A percentile compares a stretch with the other conserved stretches of the same genome.
These are phyloP conservation scores for Drosophila robusta DNA, from an alignment of 2,888 invertebrate species.

Conservation along the genomic window DNA sequence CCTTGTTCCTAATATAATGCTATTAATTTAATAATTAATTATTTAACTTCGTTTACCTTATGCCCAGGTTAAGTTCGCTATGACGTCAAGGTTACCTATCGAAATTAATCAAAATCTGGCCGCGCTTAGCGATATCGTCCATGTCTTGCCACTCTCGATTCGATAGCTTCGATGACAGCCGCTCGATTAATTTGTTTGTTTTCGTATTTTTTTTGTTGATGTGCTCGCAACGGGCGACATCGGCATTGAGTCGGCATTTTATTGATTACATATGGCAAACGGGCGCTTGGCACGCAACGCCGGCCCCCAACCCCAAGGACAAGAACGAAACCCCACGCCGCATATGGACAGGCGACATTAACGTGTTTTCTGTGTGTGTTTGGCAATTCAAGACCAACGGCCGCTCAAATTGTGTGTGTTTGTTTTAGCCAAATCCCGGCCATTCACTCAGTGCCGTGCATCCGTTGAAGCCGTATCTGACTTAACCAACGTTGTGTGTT, in stretches of 20 bases:
- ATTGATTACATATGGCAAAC: slow-evolving; percentile 67
- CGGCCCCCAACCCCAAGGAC: slow-evolving; percentile 75
- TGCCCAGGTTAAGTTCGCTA: not conserved
- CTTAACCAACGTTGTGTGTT: slow-evolving; percentile 19
- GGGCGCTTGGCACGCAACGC: slow-evolving; percentile 66
- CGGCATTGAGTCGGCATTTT: slow-evolving; percentile 60
- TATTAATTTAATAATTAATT: too few relatives aligned
- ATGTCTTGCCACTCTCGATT: not conserved
- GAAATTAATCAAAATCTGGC: not conserved
- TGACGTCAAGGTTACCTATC: slow-evolving; percentile 10
- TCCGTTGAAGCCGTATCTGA: slow-evolving; percentile 30
- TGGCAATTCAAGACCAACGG: slow-evolving; percentile 65
- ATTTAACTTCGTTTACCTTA: not conserved
- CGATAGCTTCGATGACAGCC: slow-evolving; percentile 35
- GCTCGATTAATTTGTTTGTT: slow-evolving; percentile 24
- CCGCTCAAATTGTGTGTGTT: slow-evolving; percentile 34
- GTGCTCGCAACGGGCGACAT: slow-evolving; percentile 17
- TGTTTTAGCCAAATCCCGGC: slow-evolving; percentile 34
- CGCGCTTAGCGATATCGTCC: not conserved
- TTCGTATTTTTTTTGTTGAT: slow-evolving; percentile 14
- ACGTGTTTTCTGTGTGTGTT: slow-evolving; percentile 28
- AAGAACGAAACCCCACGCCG: slow-evolving; percentile 35
- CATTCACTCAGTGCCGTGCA: slow-evolving; percentile 47
- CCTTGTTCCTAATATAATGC: not conserved
- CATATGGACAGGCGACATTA: slow-evolving; percentile 60